Evolutionary conservation across 1,140 invertebrate genomes (phyloP), one percentile per base, ranked within the genome.

Genomic region (Hycleus phaleratus): DNA sequence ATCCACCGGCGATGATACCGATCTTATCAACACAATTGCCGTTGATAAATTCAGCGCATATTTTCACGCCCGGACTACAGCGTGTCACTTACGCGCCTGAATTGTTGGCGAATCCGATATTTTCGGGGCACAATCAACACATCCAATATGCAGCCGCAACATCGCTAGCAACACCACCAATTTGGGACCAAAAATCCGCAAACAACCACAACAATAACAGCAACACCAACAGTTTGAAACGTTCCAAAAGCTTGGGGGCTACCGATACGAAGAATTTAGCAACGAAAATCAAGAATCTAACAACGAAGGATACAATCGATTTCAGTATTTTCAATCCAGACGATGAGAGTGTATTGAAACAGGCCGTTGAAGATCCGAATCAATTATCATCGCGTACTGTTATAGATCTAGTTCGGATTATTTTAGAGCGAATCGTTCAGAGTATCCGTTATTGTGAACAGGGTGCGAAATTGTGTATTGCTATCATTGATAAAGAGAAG

Each of bases 401-500:
- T 32, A 93, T 93, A 89, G 88, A 92, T 70, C 75, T 91, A 12
- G 90, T 91, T 7, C 82, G 86, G 12, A 84, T 88, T 63, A 83
- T 93, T 44, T 81, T 92, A 68, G 83, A 84, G 44, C 82, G 87
- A 59, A 84, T 88, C 0, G 82, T 91, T 39, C 87, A 91, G 69
- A 85, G 86, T 40, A 82, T 87, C 26, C 79, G 84, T 8, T 88
- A 88, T 71, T 87, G 88, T 9, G 80, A 87, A 67, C 82, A 88
- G 18, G 87, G 88, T 40, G 90, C 90, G 10, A 85, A 88, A 54
- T 77, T 91, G 48, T 92, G 89, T 68, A 84, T 91, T 55, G 82
- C 83, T 47, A 90, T 93, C 45, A 91, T 93, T 60, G 87, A 92
- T 80, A 87, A 84, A 77, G 91, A 93, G 75, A 82, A 83, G 58